Evolutionary conservation across 2,797 vertebrate genomes (phyloP).

Genomic region (Ataeniobius toweri): DNA sequence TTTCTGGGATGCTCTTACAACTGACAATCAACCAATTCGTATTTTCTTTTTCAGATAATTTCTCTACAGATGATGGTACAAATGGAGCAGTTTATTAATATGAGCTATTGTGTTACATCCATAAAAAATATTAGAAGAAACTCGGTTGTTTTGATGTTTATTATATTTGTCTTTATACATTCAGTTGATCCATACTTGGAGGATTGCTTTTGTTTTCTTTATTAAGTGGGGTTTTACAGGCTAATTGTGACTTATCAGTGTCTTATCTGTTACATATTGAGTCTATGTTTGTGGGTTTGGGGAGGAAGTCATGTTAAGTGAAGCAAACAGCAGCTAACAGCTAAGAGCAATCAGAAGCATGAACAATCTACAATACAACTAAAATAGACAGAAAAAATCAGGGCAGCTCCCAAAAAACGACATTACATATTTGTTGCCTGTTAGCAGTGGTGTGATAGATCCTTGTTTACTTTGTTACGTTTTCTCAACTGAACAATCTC

Average conservation of each 20-base stretch:
- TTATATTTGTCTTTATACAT: neutral
- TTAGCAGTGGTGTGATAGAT: neutral
- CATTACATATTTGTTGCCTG: neutral
- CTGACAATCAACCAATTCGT: slow-evolving; percentile 28
- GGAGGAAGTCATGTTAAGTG: neutral
- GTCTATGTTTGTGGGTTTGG: neutral
- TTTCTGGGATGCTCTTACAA: slow-evolving; percentile 45
- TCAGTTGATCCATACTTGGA: neutral
- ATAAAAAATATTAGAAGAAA: slow-evolving; percentile 18
- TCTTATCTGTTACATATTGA: neutral
- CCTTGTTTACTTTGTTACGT: neutral
- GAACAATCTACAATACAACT: neutral
- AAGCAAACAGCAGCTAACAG: neutral
- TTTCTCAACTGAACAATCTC: neutral
- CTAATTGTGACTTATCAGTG: neutral
- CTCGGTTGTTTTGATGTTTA: slow-evolving; percentile 14
- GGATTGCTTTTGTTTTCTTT: neutral
- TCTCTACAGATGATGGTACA: slow-evolving; percentile 39
- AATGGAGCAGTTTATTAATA: slow-evolving; percentile 17
- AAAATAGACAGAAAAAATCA: neutral
- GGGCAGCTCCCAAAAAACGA: neutral
- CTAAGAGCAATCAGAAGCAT: neutral
- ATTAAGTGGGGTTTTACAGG: neutral
- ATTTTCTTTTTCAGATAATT: slow-evolving; percentile 17
- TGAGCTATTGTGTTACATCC: neutral